Conservation (phyloP, 1,140 invertebrate species). For the Neuroterus valhalla region DNA sequence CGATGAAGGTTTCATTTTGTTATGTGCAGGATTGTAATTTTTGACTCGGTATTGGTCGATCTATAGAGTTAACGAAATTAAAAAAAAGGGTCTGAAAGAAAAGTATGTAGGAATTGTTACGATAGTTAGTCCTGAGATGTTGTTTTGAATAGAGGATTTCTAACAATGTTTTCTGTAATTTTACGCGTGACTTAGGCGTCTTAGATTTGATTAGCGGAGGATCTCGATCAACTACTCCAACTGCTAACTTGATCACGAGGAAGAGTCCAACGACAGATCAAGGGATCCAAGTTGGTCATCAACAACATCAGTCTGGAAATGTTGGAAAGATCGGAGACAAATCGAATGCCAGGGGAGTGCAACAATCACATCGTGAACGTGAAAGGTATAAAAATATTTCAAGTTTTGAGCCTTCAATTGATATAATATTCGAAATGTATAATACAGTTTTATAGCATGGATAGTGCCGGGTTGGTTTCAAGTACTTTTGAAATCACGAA, state of each 20-base stretch:
- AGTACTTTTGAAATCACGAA: conserved; percentile 56
- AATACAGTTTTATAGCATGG: conserved; percentile 47
- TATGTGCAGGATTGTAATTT: conserved; percentile 8
- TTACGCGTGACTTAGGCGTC: conserved; percentile 72
- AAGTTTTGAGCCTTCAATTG: too few species aligned
- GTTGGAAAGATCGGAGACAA: conserved; percentile 68
- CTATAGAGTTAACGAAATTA: not conserved
- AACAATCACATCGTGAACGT: conserved; percentile 66
- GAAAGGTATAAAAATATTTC: conserved; percentile 58
- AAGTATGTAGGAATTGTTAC: too few species aligned
- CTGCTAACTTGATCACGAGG: conserved; percentile 78
- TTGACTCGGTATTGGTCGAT: not conserved
- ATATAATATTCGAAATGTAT: too few species aligned
- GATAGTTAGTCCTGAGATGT: too few species aligned
- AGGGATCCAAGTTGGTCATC: conserved; percentile 81
- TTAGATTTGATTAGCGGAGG: conserved; percentile 86
- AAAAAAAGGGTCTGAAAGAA: too few species aligned
- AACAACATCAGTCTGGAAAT: conserved; percentile 66
- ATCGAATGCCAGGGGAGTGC: conserved; percentile 66
- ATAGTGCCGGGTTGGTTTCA: conserved; percentile 61
- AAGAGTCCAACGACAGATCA: conserved; percentile 90
- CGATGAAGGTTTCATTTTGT: conserved; percentile 4
- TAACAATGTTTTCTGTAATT: not conserved
- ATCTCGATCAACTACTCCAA: conserved; percentile 86
- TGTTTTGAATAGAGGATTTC: too few species aligned